Evolutionary conservation across 1,140 invertebrate genomes (phyloP), one percentile per base, ranked within the genome.

Genomic region (Hesperophylax magnus): DNA sequence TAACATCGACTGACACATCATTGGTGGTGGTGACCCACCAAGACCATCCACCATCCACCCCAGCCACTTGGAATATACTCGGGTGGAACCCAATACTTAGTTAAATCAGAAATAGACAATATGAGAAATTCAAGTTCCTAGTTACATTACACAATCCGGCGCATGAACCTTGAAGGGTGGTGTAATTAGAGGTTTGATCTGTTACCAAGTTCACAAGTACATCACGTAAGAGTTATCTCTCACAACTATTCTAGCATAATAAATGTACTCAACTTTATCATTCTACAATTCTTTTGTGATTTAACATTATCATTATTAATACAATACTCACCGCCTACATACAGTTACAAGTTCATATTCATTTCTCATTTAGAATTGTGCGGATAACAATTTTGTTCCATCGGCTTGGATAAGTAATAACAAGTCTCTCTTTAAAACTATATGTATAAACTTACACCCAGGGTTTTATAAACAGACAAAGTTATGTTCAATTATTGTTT

Each of bases 261-360:
- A 83, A 84, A 81, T 84, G 80, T 80, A 84, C 82, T 82, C 80
- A 80, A 80, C 78, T 84, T 81, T 78, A 84, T 82, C 80, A 80
- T 81, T 84, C 82, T 84, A 84, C 82, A 81, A 81, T 80, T 83
- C 60, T 67, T 83, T 71, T 84, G 71, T 77, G 71, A 81, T 81
- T 81, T 80, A 82, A 82, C 74, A 83, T 78, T 78, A 83, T 78
- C 75, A 83, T 79, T 81, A 78, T 78, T 81, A 77, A 63, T 84
- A 84, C 77, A 83, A 77, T 83, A 83, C 69, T 83, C 82, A 79
- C 79, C 67, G 77, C 82, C 78, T 83, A 83, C 52, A 63, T 14
- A 81, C 72, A 80, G 53, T 78, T 81, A 82, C 69, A n/a, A n/a
- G 71, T 74, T 81, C 54, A 80, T 24, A 54, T 78, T 47, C 77